Evolutionary conservation across 1,140 invertebrate species (phyloP).

Genomic region (Pteromalus puparum): DNA sequence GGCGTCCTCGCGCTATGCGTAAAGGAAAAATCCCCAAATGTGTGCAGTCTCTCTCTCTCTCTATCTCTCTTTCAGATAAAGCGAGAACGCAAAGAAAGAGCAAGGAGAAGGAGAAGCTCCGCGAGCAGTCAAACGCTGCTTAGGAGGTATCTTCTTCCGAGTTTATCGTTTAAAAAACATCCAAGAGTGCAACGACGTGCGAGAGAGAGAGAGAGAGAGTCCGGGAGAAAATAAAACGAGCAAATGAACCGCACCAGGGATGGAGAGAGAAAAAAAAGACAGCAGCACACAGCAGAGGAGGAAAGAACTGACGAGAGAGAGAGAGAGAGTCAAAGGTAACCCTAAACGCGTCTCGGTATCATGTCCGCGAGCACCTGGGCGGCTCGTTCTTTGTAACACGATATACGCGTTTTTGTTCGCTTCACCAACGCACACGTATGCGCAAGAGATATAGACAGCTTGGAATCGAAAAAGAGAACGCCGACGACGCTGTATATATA

Average conservation of each 20-base stretch:
- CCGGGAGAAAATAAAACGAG: conserved; percentile 5
- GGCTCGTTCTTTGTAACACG: conserved; percentile 71
- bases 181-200: conserved; percentile 46
- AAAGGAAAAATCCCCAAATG: conserved; percentile 10
- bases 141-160: conserved; percentile 47
- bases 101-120: not conserved
- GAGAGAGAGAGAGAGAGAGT: conserved; percentile 46
- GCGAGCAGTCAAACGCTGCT: conserved; percentile 41
- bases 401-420: conserved; percentile 65
- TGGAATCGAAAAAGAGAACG: conserved; percentile 13
- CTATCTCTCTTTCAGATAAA: too few relatives aligned
- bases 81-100: conserved; percentile 22
- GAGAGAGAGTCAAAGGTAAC: conserved; percentile 66
- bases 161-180: conserved; percentile 51
- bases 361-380: conserved; percentile 70
- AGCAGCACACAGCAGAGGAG: not conserved
- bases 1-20: too few relatives aligned
- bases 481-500: not conserved
- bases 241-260: conserved; percentile 10
- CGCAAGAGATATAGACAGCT: conserved; percentile 52
- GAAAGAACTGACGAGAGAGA: not conserved
- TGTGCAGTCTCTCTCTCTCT: not conserved
- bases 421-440: not conserved
- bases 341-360: conserved; percentile 69
- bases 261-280: not conserved